Evolutionary conservation across 2,113 vertebrate species (phyloP).

Genomic region (Nesogale talazaci): DNA sequence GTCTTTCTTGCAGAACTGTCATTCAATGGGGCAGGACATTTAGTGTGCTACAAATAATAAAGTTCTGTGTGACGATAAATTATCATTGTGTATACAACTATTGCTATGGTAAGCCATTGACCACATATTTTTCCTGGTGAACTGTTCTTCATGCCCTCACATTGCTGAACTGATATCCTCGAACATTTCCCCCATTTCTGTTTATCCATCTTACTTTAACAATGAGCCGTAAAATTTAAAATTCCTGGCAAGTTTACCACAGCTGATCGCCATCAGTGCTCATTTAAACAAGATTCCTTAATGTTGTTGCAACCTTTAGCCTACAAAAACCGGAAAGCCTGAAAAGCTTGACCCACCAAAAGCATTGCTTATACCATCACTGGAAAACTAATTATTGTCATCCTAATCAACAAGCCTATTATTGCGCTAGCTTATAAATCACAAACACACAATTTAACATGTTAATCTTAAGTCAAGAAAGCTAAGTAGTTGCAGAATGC

Average conservation of each 20-base stretch:
- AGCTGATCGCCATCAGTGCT: neutral
- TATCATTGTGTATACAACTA: neutral
- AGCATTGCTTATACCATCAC: too few relatives aligned
- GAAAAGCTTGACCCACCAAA: too few relatives aligned
- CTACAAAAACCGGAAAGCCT: neutral
- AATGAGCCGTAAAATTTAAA: neutral
- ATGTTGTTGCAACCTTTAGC: neutral
- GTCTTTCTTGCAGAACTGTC: neutral
- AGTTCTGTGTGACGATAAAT: neutral
- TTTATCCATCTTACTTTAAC: neutral
- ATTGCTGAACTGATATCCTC: neutral
- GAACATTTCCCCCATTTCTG: neutral
- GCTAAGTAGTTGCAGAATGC: too few relatives aligned
- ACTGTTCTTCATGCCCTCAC: neutral
- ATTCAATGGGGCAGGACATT: neutral
- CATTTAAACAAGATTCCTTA: neutral
- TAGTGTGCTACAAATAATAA: neutral
- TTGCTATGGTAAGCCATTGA: neutral
- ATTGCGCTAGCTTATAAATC: too few relatives aligned
- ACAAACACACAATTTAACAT: too few relatives aligned
- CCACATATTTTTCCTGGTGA: neutral
- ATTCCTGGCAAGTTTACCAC: neutral
- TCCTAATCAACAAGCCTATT: too few relatives aligned
- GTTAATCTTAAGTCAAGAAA: too few relatives aligned
- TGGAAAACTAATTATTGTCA: too few relatives aligned